Evolutionary conservation across 2,888 invertebrate species (phyloP).

Genomic region (Synergus itoensis): DNA sequence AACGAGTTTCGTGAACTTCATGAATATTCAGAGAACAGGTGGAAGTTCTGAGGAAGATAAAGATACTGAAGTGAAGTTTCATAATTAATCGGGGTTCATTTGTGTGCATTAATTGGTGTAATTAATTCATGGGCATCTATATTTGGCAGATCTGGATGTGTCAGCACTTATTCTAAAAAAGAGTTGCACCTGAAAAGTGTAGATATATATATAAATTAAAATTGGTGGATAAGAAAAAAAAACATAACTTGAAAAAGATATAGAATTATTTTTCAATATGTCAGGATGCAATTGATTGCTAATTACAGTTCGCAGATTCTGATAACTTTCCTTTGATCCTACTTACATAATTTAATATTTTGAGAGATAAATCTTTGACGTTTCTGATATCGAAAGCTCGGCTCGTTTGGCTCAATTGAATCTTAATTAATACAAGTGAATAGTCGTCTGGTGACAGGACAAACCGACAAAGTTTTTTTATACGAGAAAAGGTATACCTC

Average conservation of each 20-base stretch:
- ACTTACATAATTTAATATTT: background rate
- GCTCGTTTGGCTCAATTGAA: slow-evolving; percentile 16
- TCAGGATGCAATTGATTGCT: background rate
- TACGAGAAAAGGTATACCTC: slow-evolving; percentile 19
- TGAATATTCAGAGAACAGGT: slow-evolving; percentile 24
- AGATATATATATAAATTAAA: no score
- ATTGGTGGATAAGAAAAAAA: no score
- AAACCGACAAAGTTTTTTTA: slow-evolving; percentile 29
- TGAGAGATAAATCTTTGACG: background rate
- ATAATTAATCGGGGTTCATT: slow-evolving; percentile 2
- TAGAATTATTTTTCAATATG: no score
- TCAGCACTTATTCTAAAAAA: background rate
- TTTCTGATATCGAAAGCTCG: background rate
- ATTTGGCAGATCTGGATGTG: background rate
- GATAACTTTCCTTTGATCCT: background rate
- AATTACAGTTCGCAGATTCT: background rate
- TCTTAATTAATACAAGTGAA: slow-evolving; percentile 31
- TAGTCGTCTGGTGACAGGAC: slow-evolving; percentile 25
- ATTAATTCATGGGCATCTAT: slow-evolving; percentile 25
- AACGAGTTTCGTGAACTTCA: background rate
- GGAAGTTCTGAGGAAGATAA: slow-evolving; percentile 1
- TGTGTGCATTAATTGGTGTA: slow-evolving; percentile 34
- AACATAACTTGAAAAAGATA: no score
- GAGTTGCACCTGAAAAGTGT: background rate
- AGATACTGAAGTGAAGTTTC: slow-evolving; percentile 22